phyloP scores from a whole-genome alignment of 2,113 vertebrate species.

The Stigmatopora argus region DNA sequence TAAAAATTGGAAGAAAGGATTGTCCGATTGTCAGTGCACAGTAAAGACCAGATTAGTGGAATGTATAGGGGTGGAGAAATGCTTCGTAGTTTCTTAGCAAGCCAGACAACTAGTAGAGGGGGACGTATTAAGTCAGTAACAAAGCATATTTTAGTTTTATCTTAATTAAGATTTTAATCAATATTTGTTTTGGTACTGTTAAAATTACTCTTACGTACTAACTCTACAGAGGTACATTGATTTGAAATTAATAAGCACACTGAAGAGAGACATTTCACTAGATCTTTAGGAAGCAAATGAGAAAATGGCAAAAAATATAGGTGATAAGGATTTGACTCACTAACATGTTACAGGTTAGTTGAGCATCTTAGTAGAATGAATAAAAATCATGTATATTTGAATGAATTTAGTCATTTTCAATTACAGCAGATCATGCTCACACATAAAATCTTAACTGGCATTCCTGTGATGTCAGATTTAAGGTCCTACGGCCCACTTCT shows the following conservation, averaged over 20 bases:
- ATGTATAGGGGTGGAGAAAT: background rate
- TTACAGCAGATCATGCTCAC: background rate
- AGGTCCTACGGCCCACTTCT: conserved; percentile 19
- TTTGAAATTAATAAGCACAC: too few species aligned
- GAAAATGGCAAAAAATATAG: too few species aligned
- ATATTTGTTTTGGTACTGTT: too few species aligned
- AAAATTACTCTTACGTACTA: too few species aligned
- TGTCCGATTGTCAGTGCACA: background rate
- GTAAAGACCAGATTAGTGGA: background rate
- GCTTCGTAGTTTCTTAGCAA: background rate
- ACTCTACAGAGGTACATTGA: too few species aligned
- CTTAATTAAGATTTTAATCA: background rate
- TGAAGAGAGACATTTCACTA: too few species aligned
- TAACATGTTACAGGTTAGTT: background rate
- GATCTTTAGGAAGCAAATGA: too few species aligned
- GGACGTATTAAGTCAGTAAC: background rate
- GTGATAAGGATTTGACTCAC: background rate
- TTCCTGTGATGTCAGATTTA: conserved; percentile 29
- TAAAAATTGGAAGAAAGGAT: background rate
- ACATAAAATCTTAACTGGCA: conserved; percentile 10
- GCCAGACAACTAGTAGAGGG: background rate
- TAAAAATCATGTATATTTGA: background rate
- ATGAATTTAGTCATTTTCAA: conserved; percentile 10
- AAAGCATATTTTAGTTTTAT: background rate
- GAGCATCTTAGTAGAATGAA: background rate